Percentiles rank a stretch among this genome's conserved stretches.
Evolutionary conservation across 2,113 vertebrate genomes (phyloP).

Genomic region (Colossoma macropomum): DNA sequence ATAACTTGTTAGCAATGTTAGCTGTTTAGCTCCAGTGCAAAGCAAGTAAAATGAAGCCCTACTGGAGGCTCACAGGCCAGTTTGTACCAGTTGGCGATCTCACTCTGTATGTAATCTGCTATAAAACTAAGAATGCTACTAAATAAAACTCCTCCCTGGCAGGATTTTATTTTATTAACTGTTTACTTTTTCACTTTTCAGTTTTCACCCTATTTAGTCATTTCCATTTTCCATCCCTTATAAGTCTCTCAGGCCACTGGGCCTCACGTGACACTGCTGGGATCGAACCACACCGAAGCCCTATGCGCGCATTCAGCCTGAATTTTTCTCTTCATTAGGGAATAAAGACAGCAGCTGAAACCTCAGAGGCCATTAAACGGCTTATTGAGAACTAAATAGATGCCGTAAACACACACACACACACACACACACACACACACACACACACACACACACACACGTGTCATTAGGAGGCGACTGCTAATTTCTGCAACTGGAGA

Average conservation of each 20-base stretch:
- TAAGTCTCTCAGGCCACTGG: background rate
- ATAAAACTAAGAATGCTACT: background rate
- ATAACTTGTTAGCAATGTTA: no score
- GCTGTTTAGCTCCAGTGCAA: no score
- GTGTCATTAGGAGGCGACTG: constrained; percentile 26
- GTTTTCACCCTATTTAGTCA: background rate
- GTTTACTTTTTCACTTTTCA: background rate
- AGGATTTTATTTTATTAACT: background rate
- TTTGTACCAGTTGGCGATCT: no score
- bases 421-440: no score
- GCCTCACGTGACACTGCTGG: background rate
- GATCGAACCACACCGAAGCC: background rate
- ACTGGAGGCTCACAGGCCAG: no score
- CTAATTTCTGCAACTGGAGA: background rate
- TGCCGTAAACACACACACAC: constrained; percentile 26
- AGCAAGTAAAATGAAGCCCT: no score
- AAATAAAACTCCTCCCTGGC: background rate
- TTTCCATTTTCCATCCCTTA: background rate
- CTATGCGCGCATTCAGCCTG: background rate
- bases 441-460: background rate
- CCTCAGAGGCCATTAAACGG: constrained; percentile 20
- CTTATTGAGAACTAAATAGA: constrained; percentile 20
- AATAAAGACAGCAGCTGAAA: background rate
- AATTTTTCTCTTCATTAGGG: background rate
- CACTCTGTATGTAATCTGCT: no score